These are phyloP conservation scores for Linyphia triangularis DNA, from an alignment of 2,888 invertebrate genomes.

Conservation along the genomic window DNA sequence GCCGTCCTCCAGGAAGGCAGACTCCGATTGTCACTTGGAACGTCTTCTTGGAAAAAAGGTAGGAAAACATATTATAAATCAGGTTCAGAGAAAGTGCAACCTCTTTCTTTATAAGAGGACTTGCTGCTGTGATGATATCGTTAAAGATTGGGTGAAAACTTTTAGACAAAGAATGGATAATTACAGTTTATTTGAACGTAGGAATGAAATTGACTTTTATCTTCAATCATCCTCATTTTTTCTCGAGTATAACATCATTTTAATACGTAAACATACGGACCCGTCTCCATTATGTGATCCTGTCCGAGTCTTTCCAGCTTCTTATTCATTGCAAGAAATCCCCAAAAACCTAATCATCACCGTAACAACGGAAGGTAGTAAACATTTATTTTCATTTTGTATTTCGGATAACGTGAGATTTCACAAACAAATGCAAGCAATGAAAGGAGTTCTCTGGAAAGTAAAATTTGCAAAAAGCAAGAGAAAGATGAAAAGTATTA, in stretches of 20 bases:
- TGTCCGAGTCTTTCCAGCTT: background rate
- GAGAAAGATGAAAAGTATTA: background rate
- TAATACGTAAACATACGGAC: background rate
- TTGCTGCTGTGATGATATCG: background rate
- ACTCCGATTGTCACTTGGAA: background rate
- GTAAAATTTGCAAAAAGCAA: background rate
- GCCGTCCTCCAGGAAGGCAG: background rate
- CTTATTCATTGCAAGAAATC: background rate
- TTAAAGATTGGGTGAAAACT: background rate
- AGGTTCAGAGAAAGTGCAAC: constrained; percentile 7
- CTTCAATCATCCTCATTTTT: background rate
- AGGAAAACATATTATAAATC: background rate
- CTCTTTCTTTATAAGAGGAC: constrained; percentile 10
- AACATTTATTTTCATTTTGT: background rate
- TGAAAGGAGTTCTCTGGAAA: constrained; percentile 16
- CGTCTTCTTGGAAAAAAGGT: background rate
- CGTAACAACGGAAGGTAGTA: too few relatives aligned
- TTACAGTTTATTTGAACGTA: background rate
- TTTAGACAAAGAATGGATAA: constrained; percentile 4
- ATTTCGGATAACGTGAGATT: background rate
- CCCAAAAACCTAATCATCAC: too few relatives aligned
- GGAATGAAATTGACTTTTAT: background rate
- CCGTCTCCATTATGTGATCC: too few relatives aligned
- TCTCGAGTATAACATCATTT: constrained; percentile 1
- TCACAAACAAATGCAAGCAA: background rate